Conservation (phyloP, 2,888 invertebrate genomes). For the Scaeva pyrastri region DNA sequence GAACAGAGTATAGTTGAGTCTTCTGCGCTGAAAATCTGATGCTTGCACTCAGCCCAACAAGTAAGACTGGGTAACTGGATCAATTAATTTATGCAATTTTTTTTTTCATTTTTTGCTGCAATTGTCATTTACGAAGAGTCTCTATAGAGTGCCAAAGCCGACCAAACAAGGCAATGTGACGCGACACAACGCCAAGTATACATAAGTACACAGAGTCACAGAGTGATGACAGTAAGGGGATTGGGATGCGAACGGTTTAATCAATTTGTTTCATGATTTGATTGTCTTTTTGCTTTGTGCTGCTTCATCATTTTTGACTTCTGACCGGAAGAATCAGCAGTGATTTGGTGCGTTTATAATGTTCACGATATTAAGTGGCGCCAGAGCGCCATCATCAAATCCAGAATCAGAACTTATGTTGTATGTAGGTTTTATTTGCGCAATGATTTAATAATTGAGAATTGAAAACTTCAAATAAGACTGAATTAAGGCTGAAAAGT, state of each 20-base stretch:
- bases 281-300: constrained; percentile 63
- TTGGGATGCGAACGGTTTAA: constrained; percentile 44
- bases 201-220: background rate
- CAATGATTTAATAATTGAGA: too few species aligned
- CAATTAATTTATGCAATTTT: constrained; percentile 70
- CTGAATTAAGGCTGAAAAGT: too few species aligned
- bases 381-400: too few species aligned
- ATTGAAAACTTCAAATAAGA: too few species aligned
- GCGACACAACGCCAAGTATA: background rate
- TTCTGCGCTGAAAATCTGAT: background rate
- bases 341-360: constrained; percentile 41
- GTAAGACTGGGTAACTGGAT: constrained; percentile 40
- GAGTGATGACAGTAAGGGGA: too few species aligned
- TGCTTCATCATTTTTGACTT: constrained; percentile 61
- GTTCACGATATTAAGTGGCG: constrained; percentile 56
- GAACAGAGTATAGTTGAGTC: background rate
- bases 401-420: background rate
- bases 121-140: too few species aligned
- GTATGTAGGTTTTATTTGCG: background rate
- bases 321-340: constrained; percentile 52
- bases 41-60: constrained; percentile 4
- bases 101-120: background rate
- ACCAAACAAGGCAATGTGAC: background rate
- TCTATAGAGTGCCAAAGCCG: background rate
- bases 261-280: constrained; percentile 73